Base-by-base conservation (phyloP, 2,113 vertebrate genomes). In the Bubo scandiacus region DNA sequence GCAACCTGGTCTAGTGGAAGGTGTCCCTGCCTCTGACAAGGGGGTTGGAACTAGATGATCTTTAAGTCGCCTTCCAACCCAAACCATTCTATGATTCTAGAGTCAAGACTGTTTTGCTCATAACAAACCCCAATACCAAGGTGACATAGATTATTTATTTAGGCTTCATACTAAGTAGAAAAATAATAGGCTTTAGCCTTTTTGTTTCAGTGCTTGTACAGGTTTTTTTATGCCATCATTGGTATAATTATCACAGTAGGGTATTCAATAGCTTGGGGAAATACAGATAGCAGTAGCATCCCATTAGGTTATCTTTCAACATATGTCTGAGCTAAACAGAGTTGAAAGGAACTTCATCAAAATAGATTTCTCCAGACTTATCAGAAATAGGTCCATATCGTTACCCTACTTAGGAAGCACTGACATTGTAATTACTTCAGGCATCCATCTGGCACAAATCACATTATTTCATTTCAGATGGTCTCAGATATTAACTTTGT, bases 371-470 rank as follows among this genome's bases (percentile, higher is more conserved):
- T 94, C 52, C 36, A n/a, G 65, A 96, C 57, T 85, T 91, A 89
- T 77, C 91, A 95, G 66, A 87, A 92, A 54, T 78, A 68, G 80
- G 68, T 75, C 47, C 14, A 0, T 89, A 79, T 52, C 15, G 3
- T 81, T 94, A 90, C 80, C n/a, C 80, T 94, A n/a, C 61, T 92
- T 81, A 49, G 65, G 73, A 94, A 92, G 49, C 61, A 61, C 38
- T 52, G 81, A 52, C 70, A 79, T 12, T 92, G 59, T 86, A 96
- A 94, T 94, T 81, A 87, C 77, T 89, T 94, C 70, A 79, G 94
- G 86, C 73, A 62, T 19, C 66, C 92, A 94, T 88, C 78, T 95
- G 93, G 92, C 90, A 92, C 86, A 81, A 94, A 93, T 81, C 86
- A 95, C 71, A 89, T 68, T 38, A 89, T 92, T 89, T 75, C 68